Base-by-base conservation (phyloP, 2,888 invertebrate species). In the Agelastica alni region DNA sequence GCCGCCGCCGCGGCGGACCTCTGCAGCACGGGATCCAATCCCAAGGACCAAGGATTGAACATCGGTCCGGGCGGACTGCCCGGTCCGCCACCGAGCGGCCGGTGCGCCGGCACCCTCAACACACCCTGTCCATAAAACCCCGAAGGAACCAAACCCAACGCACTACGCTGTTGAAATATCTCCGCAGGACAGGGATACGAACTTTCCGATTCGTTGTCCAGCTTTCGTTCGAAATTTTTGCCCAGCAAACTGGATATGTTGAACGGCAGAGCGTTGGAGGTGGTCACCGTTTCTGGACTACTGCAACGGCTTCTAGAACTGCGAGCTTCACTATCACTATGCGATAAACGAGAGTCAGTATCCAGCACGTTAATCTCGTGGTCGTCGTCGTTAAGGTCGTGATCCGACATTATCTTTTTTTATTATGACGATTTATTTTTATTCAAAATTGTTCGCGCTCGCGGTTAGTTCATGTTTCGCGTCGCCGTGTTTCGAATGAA, bases 201-300 rank as follows among this genome's bases (percentile, higher is more conserved):
- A 17, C 60, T 56, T 18, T 62, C 67, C 2, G 61, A 59, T 20
- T 69, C 70, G 41, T 60, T 58, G 51, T 81, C 81, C 2, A 69
- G 64, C 68, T 83, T 80, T 84, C 85, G 84, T 26, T 86, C 87
- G 65, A 86, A 86, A 62, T 86, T 87, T 76, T 87, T 87, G n/a
- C 88, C 88, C 70, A 89, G 78, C 68, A 91, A 80, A 69, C 90
- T 83, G 26, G 89, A 90, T 81, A 91, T 91, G 77, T 90, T 90
- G 79, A 91, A 91, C 53, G 90, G 88, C 64, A 91, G 71, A 32
- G 82, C 81, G 37, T 83, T 82, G 68, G 81, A 81, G 18, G 72
- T 65, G 70, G 80, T 56, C 74, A 80, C 79, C 56, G 81, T 82
- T 54, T 71, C 83, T 4, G 77, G 77, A 56, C 73, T 75, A 44